Evolutionary conservation across 2,888 invertebrate genomes (phyloP).

Genomic region (Synergus itoensis): DNA sequence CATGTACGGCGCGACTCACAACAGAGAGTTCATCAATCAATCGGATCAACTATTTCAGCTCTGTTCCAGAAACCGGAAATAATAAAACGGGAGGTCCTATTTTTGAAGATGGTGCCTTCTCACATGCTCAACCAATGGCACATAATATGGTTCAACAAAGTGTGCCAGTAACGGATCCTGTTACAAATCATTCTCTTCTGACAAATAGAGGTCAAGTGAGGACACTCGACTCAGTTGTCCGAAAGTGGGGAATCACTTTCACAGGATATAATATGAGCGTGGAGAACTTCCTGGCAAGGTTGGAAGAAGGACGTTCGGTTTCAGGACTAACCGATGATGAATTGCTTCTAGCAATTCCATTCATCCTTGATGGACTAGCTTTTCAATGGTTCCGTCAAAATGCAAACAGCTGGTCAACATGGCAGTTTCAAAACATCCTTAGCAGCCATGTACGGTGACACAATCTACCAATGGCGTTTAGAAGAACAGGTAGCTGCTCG

Average conservation of each 20-base stretch:
- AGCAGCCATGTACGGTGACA: constrained; percentile 20
- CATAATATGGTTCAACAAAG: no score
- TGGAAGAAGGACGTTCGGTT: constrained; percentile 38
- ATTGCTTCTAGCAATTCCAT: constrained; percentile 24
- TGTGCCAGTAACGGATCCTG: no score
- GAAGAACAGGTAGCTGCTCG: constrained; percentile 26
- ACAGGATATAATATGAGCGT: neutral
- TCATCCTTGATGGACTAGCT: constrained; percentile 30
- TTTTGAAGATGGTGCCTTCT: no score
- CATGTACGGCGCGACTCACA: no score
- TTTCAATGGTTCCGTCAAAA: constrained; percentile 42
- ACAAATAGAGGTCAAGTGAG: no score
- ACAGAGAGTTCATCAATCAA: no score
- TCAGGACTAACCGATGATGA: constrained; percentile 1
- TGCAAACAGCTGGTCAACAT: neutral
- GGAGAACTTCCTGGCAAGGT: constrained; percentile 34
- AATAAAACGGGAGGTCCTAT: no score
- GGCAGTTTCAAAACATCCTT: constrained; percentile 39
- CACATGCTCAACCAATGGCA: no score
- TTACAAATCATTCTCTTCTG: no score
- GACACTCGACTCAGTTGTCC: neutral
- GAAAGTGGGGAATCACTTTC: neutral
- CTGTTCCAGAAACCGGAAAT: no score
- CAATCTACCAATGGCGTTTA: constrained; percentile 10
- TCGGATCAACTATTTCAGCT: no score